Evolutionary conservation across 2,113 vertebrate species (phyloP).

Genomic region (Melanerpes aurifrons): DNA sequence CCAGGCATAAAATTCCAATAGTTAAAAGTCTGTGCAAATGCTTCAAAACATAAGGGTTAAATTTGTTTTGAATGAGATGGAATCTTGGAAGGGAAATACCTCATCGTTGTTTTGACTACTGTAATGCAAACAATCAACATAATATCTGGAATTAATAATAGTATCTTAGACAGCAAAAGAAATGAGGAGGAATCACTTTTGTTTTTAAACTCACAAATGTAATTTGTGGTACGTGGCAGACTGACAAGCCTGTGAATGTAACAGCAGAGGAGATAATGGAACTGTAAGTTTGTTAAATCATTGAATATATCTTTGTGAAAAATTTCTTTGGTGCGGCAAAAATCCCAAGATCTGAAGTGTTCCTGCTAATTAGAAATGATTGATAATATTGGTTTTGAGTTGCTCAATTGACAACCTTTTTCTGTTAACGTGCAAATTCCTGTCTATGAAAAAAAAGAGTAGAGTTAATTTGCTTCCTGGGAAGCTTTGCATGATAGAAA

Average conservation of each 20-base stretch:
- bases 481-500: background rate
- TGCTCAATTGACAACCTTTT: constrained; percentile 25
- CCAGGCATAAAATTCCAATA: constrained; percentile 13
- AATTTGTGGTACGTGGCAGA: constrained; percentile 36
- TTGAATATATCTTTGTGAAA: constrained; percentile 10
- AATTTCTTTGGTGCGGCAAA: constrained; percentile 14
- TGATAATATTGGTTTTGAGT: background rate
- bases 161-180: constrained; percentile 42
- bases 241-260: constrained; percentile 25
- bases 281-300: constrained; percentile 17
- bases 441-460: background rate
- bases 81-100: constrained; percentile 55
- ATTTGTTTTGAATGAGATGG: constrained; percentile 52
- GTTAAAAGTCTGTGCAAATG: background rate
- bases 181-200: constrained; percentile 33
- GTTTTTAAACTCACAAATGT: constrained; percentile 45
- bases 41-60: constrained; percentile 39
- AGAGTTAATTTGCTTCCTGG: background rate
- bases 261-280: constrained; percentile 7
- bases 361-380: background rate
- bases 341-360: constrained; percentile 2
- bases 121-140: constrained; percentile 54
- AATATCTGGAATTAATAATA: constrained; percentile 67
- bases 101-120: constrained; percentile 69
- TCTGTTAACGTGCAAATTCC: constrained; percentile 7